These are phyloP conservation scores for Pristionchus arcanus DNA, from an alignment of 2,888 invertebrate genomes.

Conservation along the genomic window DNA sequence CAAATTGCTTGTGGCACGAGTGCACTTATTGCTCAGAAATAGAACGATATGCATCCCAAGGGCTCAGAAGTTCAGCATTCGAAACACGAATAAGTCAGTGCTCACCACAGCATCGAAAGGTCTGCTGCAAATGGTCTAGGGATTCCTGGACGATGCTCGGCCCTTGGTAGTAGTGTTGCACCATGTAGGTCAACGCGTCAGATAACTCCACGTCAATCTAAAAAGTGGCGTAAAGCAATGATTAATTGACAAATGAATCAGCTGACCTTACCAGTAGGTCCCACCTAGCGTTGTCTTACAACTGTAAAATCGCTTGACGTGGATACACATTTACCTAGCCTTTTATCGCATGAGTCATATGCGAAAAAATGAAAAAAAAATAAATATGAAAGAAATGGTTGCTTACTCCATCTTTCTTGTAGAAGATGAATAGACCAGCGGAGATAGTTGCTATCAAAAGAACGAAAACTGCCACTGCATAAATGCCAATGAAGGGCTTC, in stretches of 20 bases:
- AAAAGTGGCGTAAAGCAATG: conserved; percentile 12
- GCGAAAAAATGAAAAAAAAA: too few species aligned
- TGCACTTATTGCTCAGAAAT: background rate
- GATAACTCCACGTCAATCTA: conserved; percentile 78
- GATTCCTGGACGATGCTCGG: conserved; percentile 77
- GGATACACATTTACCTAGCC: too few species aligned
- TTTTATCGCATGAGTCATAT: too few species aligned
- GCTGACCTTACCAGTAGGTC: too few species aligned
- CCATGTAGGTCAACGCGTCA: conserved; percentile 79
- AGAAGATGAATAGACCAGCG: conserved; percentile 75
- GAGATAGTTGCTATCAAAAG: conserved; percentile 74
- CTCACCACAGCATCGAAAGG: conserved; percentile 77
- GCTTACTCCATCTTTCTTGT: conserved; percentile 75
- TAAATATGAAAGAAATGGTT: conserved; percentile 31
- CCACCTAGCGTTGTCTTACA: too few species aligned
- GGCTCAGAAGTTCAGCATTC: background rate
- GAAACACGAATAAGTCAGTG: background rate
- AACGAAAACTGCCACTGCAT: conserved; percentile 70
- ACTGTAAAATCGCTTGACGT: too few species aligned
- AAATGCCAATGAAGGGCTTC: conserved; percentile 70
- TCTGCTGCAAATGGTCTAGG: conserved; percentile 76
- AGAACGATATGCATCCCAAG: background rate
- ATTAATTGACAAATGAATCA: background rate
- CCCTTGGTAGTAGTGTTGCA: conserved; percentile 79
- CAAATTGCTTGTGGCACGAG: background rate